Base-by-base conservation (phyloP, 2,113 vertebrate species). In the Casuarius casuarius region DNA sequence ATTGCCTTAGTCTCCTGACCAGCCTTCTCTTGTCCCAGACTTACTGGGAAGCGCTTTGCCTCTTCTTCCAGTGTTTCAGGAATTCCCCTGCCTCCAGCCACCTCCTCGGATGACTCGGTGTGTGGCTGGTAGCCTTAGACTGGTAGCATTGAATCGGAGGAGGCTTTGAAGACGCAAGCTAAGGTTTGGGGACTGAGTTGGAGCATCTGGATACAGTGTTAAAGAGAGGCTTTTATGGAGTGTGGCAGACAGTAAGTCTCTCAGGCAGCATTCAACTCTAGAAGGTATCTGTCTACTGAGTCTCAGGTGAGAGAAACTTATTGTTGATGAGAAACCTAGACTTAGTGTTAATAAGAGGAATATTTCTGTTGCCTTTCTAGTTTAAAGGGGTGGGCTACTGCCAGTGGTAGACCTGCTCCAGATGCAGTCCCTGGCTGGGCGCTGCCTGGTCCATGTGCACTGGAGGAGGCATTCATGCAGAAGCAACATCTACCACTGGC, bases 61-160 rank as follows among this genome's bases (percentile, higher is more conserved):
- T 15, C 80, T 68, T 54, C 72, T 89, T 22, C 40, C 3, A 3
- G 46, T 0, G 7, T 89, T 86, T 82, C 92, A 94, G 95, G 91
- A 96, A 96, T 96, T 96, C 82, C 84, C 89, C 94, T 85, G 92
- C 94, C 90, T 91, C 40, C 67, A 96, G 87, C 84, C 77, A 66
- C 23, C 81, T 12, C 74, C 92, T 65, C 3, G 0, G 61, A 33
- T 2, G 33, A 63, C 3, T 2, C 0, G 2, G 21, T 93, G 94
- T 38, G 90, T 76, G 94, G 62, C 71, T 90, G 83, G 78, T 54
- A 94, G 76, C 85, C 54, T 38, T 21, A 0, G 5, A 62, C 44
- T 4, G 12, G 84, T 5, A 2, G 20, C 18, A 59, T 80, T 33
- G 31, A 6, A 44, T 19, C 3, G 0, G 42, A 77, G 40, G 1